Evolutionary conservation across 2,888 invertebrate genomes (phyloP).

Genomic region (Eupithecia exiguata): DNA sequence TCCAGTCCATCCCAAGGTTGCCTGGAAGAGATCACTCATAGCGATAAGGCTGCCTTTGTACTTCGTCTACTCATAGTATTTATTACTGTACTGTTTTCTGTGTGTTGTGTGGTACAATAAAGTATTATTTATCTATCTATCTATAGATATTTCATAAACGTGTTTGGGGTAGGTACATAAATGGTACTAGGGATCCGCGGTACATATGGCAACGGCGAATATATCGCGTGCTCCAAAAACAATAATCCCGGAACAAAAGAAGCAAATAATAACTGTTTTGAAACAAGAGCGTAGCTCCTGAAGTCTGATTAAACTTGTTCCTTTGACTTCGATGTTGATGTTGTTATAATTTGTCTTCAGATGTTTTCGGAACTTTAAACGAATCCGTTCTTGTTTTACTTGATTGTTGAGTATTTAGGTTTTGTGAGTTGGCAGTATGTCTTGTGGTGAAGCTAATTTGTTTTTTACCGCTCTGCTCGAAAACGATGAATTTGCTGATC

Average conservation of each 20-base stretch:
- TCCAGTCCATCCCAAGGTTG: too few relatives aligned
- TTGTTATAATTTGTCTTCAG: conserved; percentile 26
- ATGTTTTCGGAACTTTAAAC: conserved; percentile 12
- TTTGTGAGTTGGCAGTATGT: background rate
- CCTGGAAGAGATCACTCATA: too few relatives aligned
- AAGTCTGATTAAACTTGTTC: conserved; percentile 30
- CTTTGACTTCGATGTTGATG: conserved; percentile 23
- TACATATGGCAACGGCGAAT: background rate
- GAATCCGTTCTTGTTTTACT: conserved; percentile 8
- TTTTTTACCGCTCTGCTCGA: background rate
- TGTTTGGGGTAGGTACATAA: too few relatives aligned
- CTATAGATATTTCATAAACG: too few relatives aligned
- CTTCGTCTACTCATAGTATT: too few relatives aligned
- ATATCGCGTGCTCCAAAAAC: conserved; percentile 8
- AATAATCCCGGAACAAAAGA: conserved; percentile 19
- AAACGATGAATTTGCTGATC: background rate
- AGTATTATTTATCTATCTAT: too few relatives aligned
- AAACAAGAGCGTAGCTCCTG: conserved; percentile 19
- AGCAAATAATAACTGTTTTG: conserved; percentile 25
- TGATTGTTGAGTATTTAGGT: conserved; percentile 5
- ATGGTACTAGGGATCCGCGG: background rate
- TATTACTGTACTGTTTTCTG: too few relatives aligned
- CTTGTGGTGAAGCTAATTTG: background rate
- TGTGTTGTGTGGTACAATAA: too few relatives aligned
- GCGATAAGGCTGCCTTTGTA: too few relatives aligned